Conservation (phyloP, 1,140 invertebrate species). For the Caerostris extrusa region DNA sequence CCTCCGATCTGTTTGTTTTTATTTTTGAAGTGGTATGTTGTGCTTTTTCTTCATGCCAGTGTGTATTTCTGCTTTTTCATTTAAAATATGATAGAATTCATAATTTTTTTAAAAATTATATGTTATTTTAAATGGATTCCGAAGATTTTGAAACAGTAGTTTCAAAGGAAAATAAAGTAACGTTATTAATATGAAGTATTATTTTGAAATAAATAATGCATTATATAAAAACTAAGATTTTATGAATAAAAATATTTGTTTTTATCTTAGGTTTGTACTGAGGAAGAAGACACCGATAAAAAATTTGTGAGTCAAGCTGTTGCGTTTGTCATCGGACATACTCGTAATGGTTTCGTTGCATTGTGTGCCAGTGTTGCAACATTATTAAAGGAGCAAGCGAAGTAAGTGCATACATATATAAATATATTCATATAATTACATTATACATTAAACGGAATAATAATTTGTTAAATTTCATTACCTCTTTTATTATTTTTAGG, state of each 20-base stretch:
- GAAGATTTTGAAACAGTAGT: not conserved
- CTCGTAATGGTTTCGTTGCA: conserved; percentile 61
- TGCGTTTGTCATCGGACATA: conserved; percentile 67
- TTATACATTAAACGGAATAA: not conserved
- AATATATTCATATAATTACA: not conserved
- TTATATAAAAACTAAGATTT: not conserved
- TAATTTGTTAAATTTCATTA: not conserved
- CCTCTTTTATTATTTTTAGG: conserved; percentile 29
- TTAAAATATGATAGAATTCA: too few species aligned
- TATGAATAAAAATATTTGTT: not conserved
- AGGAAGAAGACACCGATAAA: conserved; percentile 51
- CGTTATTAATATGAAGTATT: not conserved
- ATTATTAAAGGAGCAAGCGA: conserved; percentile 58
- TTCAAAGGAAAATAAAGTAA: conserved; percentile 39
- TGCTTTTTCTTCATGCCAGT: not conserved
- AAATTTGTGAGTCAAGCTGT: conserved; percentile 66
- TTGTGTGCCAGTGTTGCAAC: conserved; percentile 67
- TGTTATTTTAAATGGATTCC: conserved; percentile 31
- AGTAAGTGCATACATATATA: not conserved
- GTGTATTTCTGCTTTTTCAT: too few species aligned
- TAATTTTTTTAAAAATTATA: not conserved
- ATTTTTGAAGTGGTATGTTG: not conserved
- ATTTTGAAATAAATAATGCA: not conserved
- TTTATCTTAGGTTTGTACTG: not conserved
- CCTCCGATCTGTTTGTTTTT: not conserved